Evolutionary conservation across 2,113 vertebrate genomes (phyloP), one percentile per base, ranked within the genome.

Genomic region (Bos indicus): DNA sequence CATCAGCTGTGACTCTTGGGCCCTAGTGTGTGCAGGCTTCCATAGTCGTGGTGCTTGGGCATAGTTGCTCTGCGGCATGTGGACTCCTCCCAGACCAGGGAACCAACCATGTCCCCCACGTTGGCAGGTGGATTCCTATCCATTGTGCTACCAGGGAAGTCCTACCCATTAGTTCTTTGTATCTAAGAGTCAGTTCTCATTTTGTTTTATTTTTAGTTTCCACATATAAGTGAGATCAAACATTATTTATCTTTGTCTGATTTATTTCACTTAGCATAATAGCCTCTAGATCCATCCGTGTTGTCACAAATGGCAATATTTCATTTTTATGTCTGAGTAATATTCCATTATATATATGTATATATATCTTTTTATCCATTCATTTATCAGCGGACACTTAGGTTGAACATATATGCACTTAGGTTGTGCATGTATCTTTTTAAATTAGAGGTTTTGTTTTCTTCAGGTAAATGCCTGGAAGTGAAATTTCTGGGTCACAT

Each of bases 31-130:
- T 3, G 67, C 67, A 71, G n/a, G n/a, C 19, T 23, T 23, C 19
- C 0, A 1, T 40, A 40, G n/a, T 40, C 1, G 0, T 12, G 10
- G 67, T 71, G 19, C 19, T 12, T 6, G n/a, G 64, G n/a, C n/a
- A 36, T 40, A 36, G n/a, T 36, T 23, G 3, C 67, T 71, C 5
- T 71, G n/a, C 2, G 0, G n/a, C 17, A 11, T 71, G n/a, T 21
- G n/a, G n/a, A 36, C 67, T 40, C 19, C 10, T 23, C n/a, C 67
- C n/a, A 71, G 57, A 59, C 67, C n/a, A 36, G 67, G n/a, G 67
- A 71, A 36, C n/a, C 19, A 11, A 71, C 67, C 17, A n/a, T 36
- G 9, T 71, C 64, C 19, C 19, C 64, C 0, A 0, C 17, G 2
- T 3, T 21, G n/a, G 64, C 19, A 36, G 64, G 64, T 71, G 64